Base-by-base conservation (phyloP, 2,888 invertebrate genomes). In the Odiellus spinosus region DNA sequence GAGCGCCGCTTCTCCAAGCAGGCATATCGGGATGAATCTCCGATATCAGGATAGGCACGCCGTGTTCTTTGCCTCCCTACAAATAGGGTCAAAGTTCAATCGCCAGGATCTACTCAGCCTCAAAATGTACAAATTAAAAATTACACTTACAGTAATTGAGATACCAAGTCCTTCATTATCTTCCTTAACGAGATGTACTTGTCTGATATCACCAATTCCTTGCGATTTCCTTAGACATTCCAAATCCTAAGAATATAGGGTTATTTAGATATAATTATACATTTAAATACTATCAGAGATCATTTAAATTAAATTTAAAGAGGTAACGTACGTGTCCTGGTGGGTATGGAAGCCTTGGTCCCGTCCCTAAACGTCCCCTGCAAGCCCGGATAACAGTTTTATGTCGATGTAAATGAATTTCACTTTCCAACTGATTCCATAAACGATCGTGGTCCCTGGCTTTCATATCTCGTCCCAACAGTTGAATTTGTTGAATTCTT, bases 51-150 rank as follows among this genome's bases (percentile, higher is more conserved):
- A 86, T 82, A 1, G 85, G 85, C 35, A 85, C 81, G 14, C 84
- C 84, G 67, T 86, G 85, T 62, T 86, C 86, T 52, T 80, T 74
- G 1, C 85, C 85, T 46, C 85, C 84, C 83, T 84, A 62, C 5
- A 59, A 49, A 48, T 15, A 17, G 43, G 32, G 15, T 46, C 11
- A 21, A 10, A 26, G 21, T 17, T n/a, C n/a, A n/a, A n/a, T n/a
- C 21, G 11, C 17, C 35, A 44, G 26, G 15, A 2, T 15, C 8
- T 12, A 14, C 17, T 42, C 5, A 2, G 4, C 32, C 33, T 41
- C 19, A 38, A 19, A 2, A 44, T 14, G n/a, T n/a, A 38, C 8
- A 40, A 15, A 3, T 8, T n/a, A n/a, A n/a, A n/a, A n/a, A n/a
- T n/a, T n/a, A n/a, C n/a, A 64, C 70, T 64, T 60, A 81, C 82